These are phyloP conservation scores for Copidosoma aretas DNA, from an alignment of 2,888 invertebrate species.

Conservation along the genomic window DNA sequence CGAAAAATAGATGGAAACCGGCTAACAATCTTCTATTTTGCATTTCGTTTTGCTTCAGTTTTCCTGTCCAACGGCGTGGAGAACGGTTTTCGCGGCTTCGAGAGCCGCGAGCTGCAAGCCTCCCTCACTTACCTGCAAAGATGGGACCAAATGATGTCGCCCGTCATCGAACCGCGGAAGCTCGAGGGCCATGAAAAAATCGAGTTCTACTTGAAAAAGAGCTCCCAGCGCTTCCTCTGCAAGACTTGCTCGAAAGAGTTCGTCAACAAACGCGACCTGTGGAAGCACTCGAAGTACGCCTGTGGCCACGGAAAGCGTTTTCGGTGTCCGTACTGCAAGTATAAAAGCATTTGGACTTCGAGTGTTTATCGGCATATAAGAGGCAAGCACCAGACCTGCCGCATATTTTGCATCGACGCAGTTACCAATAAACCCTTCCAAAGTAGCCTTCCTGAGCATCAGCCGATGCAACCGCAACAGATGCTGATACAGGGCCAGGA, in stretches of 20 bases:
- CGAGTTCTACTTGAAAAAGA: constrained; percentile 13
- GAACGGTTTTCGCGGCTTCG: constrained; percentile 19
- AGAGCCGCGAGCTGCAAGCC: constrained; percentile 9
- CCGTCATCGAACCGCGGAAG: not conserved
- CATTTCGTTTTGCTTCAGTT: constrained; percentile 11
- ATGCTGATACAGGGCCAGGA: too few species aligned
- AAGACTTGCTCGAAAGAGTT: constrained; percentile 54
- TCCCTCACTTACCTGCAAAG: constrained; percentile 16
- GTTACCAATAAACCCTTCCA: not conserved
- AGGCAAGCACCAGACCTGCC: not conserved
- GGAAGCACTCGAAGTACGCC: constrained; percentile 46
- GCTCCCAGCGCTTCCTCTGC: constrained; percentile 45
- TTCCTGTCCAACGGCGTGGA: too few species aligned
- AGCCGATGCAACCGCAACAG: too few species aligned
- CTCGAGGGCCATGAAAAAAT: not conserved
- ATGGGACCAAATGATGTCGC: constrained; percentile 19
- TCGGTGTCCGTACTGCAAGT: constrained; percentile 46
- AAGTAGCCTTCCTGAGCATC: not conserved
- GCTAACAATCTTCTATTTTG: not conserved
- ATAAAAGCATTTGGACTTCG: constrained; percentile 37
- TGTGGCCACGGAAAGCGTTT: constrained; percentile 31
- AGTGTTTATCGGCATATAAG: constrained; percentile 48
- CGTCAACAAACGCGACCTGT: constrained; percentile 55
- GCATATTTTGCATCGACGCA: not conserved
- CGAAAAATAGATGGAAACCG: too few species aligned